Conservation (phyloP, 92 coral and sea anemone species). For the Epizoanthus stellaris region DNA sequence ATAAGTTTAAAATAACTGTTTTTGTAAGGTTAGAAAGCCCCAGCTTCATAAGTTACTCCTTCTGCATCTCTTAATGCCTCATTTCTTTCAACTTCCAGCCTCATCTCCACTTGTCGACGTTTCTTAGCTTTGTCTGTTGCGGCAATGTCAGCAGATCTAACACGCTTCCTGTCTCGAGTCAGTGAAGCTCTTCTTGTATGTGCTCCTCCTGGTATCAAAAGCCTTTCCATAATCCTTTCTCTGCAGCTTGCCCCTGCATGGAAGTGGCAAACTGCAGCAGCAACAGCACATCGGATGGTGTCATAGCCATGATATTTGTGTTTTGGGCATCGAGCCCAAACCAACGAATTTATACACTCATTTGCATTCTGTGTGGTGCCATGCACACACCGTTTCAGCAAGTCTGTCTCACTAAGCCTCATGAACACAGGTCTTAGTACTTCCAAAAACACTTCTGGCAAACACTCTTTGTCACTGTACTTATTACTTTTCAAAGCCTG, state of each 20-base stretch:
- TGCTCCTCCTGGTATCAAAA: slow-evolving; percentile 32
- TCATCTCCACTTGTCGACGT: too few relatives aligned
- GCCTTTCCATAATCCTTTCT: slow-evolving; percentile 40
- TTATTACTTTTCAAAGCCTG: slow-evolving; percentile 42
- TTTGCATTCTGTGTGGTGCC: slow-evolving; percentile 60
- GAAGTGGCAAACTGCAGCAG: slow-evolving; percentile 38
- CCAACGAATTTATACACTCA: slow-evolving; percentile 17
- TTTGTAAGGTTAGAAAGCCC: neutral
- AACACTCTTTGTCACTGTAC: slow-evolving; percentile 20
- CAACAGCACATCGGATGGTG: slow-evolving; percentile 26
- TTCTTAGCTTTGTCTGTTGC: too few relatives aligned
- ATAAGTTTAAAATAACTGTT: neutral
- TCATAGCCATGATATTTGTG: slow-evolving; percentile 19
- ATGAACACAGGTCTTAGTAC: slow-evolving; percentile 21
- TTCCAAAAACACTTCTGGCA: slow-evolving; percentile 31
- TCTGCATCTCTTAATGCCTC: neutral
- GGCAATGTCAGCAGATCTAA: neutral
- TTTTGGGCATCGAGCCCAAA: too few relatives aligned
- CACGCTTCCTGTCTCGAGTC: neutral
- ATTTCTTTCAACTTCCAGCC: too few relatives aligned
- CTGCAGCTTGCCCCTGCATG: slow-evolving; percentile 29
- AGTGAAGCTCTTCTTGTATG: slow-evolving; percentile 18
- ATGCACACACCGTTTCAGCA: neutral
- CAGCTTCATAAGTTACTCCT: neutral
- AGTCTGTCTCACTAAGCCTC: slow-evolving; percentile 20